These are phyloP conservation scores for Osmerus mordax DNA, from an alignment of 2,113 vertebrate genomes.

Conservation along the genomic window DNA sequence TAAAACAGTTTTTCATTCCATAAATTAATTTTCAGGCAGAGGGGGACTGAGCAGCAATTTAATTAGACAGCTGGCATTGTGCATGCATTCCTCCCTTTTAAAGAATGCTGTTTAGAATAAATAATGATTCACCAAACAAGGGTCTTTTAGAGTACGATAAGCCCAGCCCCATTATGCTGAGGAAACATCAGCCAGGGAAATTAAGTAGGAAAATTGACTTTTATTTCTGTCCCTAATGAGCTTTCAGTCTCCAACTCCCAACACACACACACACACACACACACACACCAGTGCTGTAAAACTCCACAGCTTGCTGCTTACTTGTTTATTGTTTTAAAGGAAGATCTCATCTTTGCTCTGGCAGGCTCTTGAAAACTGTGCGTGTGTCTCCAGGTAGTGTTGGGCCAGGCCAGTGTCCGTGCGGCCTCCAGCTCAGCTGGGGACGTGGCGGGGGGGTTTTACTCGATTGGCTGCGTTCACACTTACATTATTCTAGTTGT, in stretches of 20 bases:
- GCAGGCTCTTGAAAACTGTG: too few relatives aligned
- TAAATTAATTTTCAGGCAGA: conserved; percentile 45
- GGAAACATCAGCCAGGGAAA: conserved; percentile 41
- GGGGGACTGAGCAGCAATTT: conserved; percentile 43
- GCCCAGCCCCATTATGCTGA: conserved; percentile 23
- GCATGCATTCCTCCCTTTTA: conserved; percentile 22
- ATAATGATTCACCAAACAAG: conserved; percentile 41
- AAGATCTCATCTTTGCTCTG: too few relatives aligned
- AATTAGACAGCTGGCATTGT: conserved; percentile 51
- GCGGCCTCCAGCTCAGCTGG: neutral
- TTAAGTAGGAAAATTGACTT: conserved; percentile 40
- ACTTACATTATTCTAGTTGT: neutral
- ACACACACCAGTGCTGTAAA: neutral
- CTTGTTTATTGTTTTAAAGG: too few relatives aligned
- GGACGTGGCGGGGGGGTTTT: neutral
- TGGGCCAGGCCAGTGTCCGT: too few relatives aligned
- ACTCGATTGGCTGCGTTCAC: neutral
- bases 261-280: neutral
- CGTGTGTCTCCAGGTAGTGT: too few relatives aligned
- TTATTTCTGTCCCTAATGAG: conserved; percentile 33
- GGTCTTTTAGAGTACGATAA: conserved; percentile 39
- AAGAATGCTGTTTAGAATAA: conserved; percentile 55
- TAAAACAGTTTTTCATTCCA: conserved; percentile 34
- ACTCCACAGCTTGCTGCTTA: too few relatives aligned
- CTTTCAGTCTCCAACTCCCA: neutral